Base-by-base conservation (phyloP, 30 jellyfish, hydroid and myxozoan genomes). In the Hydra vulgaris region DNA sequence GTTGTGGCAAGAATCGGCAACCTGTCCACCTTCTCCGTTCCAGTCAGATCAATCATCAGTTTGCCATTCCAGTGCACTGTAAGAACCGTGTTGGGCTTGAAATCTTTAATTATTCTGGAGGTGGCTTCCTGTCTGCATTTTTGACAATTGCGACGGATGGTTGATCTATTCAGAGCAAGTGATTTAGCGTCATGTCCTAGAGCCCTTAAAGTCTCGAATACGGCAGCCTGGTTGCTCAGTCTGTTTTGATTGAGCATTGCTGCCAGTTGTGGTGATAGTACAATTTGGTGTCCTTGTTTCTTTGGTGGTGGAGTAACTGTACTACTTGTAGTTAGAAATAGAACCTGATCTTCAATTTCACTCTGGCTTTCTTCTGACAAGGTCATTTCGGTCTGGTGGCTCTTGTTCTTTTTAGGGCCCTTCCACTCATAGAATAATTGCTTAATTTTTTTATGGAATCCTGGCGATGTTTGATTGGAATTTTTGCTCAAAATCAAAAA, bases 61-160 rank as follows among this genome's bases (percentile, higher is more conserved):
- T 69, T 69, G 8, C 76, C 76, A 69, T 69, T 15, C 76, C 76
- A 69, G 27, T 69, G 76, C 8, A 69, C 76, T 20, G 27, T 23
- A 21, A 69, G 8, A 15, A 15, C 61, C 12, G 61, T 40, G 61
- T 40, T 40, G 5, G 61, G 61, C 61, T 40, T 3, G 61, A 40
- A 40, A 3, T 40, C 61, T 40, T 40, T 5, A 40, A 40, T 40
- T 5, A 40, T 40, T 12, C 61, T 40, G 61, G 61, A 40, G 12
- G 61, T 12, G 12, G 61, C 12, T 40, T 40, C 61, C 12, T 40
- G 61, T 40, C 12, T 5, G 61, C 12, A 12, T 40, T 40, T 40
- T 12, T 12, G 12, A 12, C 61, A 40, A 3, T 40, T 5, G 12
- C 61, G 12, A 3, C 12, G 61, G 61, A 40, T 40, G 61, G 61